A percentile compares a stretch with the other conserved stretches of the same genome.
These are phyloP conservation scores for Pelmatolapia mariae DNA, from an alignment of 2,113 vertebrate genomes.

Conservation along the genomic window DNA sequence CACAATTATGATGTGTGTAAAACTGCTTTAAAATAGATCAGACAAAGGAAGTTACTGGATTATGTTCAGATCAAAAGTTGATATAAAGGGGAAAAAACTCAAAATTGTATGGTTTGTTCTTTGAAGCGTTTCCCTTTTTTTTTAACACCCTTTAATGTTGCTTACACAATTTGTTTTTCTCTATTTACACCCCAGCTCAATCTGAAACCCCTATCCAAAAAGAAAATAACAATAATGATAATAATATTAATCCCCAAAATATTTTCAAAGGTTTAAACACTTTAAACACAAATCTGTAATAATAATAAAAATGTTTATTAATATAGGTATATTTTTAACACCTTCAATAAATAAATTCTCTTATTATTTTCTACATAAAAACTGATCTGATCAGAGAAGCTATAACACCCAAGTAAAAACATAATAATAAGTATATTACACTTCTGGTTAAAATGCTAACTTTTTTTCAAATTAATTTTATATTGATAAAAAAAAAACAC, in stretches of 20 bases:
- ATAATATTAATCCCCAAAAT: background rate
- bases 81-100: background rate
- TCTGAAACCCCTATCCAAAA: background rate
- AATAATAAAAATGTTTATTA: background rate
- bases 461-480: background rate
- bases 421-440: background rate
- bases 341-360: background rate
- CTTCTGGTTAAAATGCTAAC: background rate
- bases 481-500: accelerated
- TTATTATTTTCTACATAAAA: background rate
- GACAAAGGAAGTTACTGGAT: background rate
- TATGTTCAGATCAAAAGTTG: background rate
- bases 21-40: background rate
- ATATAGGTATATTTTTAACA: background rate
- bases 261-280: background rate
- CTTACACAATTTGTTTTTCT: background rate
- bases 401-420: background rate
- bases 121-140: background rate
- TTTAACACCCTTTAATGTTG: background rate
- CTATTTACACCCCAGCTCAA: background rate
- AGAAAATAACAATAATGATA: background rate
- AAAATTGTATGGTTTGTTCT: background rate
- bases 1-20: background rate
- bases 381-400: background rate
- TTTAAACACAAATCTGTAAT: background rate